A percentile compares a stretch with the other conserved stretches of the same genome.
Evolutionary conservation across 2,797 vertebrate species (phyloP).

Genomic region (Scarus forsteni): DNA sequence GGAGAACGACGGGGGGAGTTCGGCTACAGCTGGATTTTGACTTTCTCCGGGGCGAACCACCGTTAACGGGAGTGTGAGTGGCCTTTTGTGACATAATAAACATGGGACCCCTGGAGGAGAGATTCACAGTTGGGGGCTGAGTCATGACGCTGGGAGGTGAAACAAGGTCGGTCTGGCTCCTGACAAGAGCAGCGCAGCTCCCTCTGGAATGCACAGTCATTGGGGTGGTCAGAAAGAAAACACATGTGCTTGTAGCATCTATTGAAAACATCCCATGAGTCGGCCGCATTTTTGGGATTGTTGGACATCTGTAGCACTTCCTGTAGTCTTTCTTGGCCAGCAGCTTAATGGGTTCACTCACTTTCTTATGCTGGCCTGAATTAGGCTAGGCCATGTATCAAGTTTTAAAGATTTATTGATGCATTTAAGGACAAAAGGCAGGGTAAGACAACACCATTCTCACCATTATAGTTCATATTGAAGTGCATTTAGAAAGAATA

Average conservation of each 20-base stretch:
- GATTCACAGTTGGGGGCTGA: slow-evolving; percentile 54
- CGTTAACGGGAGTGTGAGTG: slow-evolving; percentile 61
- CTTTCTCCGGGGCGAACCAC: slow-evolving; percentile 66
- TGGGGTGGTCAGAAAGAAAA: slow-evolving; percentile 44
- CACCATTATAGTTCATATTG: too few relatives aligned
- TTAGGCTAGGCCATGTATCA: too few relatives aligned
- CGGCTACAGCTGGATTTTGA: slow-evolving; percentile 70
- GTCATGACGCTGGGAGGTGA: slow-evolving; percentile 69
- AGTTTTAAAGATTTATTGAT: too few relatives aligned
- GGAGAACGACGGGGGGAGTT: slow-evolving; percentile 39
- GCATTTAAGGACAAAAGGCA: too few relatives aligned
- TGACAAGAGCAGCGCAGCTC: slow-evolving; percentile 44
- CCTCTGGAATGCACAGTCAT: slow-evolving; percentile 69
- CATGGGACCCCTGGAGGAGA: slow-evolving; percentile 54
- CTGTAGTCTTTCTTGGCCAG: slow-evolving; percentile 14
- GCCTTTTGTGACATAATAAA: slow-evolving; percentile 79
- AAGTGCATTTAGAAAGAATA: too few relatives aligned
- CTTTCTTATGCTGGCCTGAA: background rate
- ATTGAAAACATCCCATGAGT: slow-evolving; percentile 47
- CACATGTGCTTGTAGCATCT: slow-evolving; percentile 34
- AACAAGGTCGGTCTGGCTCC: slow-evolving; percentile 60
- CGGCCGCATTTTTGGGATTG: slow-evolving; percentile 58
- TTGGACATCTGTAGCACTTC: slow-evolving; percentile 37
- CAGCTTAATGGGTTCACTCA: slow-evolving; percentile 12
- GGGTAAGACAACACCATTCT: too few relatives aligned